A percentile compares a stretch with the other conserved stretches of the same genome.
Conservation (phyloP, 2,888 invertebrate species). For the Apamea monoglypha region DNA sequence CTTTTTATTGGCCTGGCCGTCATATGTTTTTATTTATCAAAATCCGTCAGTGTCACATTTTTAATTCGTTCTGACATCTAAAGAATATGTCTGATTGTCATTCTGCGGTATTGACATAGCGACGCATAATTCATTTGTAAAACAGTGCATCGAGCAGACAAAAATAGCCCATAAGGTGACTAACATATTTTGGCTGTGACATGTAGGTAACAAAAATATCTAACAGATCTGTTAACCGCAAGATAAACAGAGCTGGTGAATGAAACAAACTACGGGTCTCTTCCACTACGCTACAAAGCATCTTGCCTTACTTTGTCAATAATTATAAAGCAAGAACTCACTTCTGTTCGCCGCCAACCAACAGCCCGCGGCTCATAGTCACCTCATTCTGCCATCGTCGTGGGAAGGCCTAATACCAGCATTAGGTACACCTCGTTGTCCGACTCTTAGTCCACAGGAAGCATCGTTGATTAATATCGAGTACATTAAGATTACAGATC, state of each 20-base stretch:
- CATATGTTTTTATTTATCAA: too few relatives aligned
- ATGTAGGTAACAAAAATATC: background rate
- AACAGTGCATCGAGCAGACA: background rate
- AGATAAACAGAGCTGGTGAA: background rate
- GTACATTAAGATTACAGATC: slow-evolving; percentile 58
- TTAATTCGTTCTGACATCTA: background rate
- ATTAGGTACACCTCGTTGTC: slow-evolving; percentile 6
- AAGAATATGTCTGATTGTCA: background rate
- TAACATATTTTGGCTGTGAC: background rate
- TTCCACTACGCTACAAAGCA: background rate
- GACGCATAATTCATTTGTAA: background rate
- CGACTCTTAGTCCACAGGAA: slow-evolving; percentile 46
- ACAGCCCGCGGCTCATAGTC: slow-evolving; percentile 50
- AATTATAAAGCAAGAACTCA: slow-evolving; percentile 25
- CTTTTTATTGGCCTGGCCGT: too few relatives aligned
- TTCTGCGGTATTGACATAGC: background rate
- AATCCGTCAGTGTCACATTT: background rate
- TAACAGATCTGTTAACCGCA: background rate
- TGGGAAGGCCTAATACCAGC: slow-evolving; percentile 50
- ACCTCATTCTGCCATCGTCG: slow-evolving; percentile 48
- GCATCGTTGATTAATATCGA: slow-evolving; percentile 49
- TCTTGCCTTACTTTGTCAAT: slow-evolving; percentile 22
- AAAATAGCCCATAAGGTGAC: background rate
- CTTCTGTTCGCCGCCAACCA: slow-evolving; percentile 50
- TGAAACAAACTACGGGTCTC: background rate